Conservation (phyloP, 2,888 invertebrate species). For the Euzetes globulus region DNA sequence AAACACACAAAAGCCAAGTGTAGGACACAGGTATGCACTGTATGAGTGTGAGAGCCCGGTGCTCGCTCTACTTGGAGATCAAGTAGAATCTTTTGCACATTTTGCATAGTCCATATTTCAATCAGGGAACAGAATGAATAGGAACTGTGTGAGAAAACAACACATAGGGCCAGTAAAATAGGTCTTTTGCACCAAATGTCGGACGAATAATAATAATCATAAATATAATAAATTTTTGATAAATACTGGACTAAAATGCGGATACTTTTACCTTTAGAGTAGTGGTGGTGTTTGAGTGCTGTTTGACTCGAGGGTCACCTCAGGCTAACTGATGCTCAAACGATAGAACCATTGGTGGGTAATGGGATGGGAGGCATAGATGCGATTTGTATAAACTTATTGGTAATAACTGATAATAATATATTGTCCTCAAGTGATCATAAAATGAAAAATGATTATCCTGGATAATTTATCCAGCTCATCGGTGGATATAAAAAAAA, state of each 20-base stretch:
- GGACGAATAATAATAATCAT: background rate
- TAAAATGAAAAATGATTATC: background rate
- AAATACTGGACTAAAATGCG: conserved; percentile 13
- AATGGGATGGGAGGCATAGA: background rate
- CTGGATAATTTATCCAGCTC: no score
- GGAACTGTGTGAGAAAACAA: background rate
- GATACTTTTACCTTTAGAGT: conserved; percentile 17
- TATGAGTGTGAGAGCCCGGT: background rate
- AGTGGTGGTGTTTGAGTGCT: no score
- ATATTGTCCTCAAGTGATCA: background rate
- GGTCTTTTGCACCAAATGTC: background rate
- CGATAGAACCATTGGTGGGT: background rate
- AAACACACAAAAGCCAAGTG: background rate
- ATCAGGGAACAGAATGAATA: background rate
- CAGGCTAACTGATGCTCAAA: background rate
- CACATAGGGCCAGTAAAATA: background rate
- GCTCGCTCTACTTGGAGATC: background rate
- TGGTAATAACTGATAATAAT: background rate
- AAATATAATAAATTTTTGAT: conserved; percentile 14
- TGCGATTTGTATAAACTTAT: background rate
- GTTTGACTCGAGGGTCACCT: background rate
- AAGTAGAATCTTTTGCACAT: background rate
- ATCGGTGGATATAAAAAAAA: no score
- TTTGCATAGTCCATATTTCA: background rate
- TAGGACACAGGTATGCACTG: background rate